Base-by-base conservation (phyloP, 2,888 invertebrate genomes). In the Drosophila aldrichi region DNA sequence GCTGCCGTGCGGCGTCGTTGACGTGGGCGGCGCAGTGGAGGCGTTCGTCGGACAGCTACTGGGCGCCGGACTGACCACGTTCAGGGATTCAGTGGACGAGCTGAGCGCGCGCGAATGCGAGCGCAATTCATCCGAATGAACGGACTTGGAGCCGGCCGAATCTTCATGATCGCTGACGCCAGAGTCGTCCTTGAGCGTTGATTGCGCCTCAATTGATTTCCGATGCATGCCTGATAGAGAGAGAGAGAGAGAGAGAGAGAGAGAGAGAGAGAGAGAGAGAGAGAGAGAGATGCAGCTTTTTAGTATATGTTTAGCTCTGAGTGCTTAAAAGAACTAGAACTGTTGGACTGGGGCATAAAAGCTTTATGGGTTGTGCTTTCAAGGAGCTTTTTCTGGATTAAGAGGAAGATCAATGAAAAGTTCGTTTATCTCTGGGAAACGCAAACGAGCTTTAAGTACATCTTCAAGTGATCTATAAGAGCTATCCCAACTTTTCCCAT, bases 131-230 rank as follows among this genome's bases (percentile, higher is more conserved):
- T 84, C 81, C 77, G 92, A 93, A 75, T 96, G 96, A 91, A 95
- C 95, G 22, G 94, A 94, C 74, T 94, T 93, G 85, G 94, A 94
- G 66, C 93, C 94, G 6, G 93, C 93, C 20, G 94, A 94, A 48
- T 94, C 94, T 73, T 94, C 95, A 84, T 95, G 95, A 89, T 96
- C 96, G 91, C 95, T 95, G 86, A 95, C 95, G 74, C 94, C 94
- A 64, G 95, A 95, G 76, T 95, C 94, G 90, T 98, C 98, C 93
- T 97, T 98, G 77, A 99, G 95, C 92, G 98, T 97, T 89, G 97
- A 97, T 79, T 99, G 98, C 61, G 99, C 99, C 94, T 99, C 99
- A 91, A 99, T 94, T 56, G 98, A 98, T 94, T 99, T 99, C 91
- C 99, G 96, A 94, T 99, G 99, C 99, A 99, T 99, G 93, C 99